These are phyloP conservation scores for Lordiphosa mommai DNA, from an alignment of 1,140 invertebrate species.

Conservation along the genomic window DNA sequence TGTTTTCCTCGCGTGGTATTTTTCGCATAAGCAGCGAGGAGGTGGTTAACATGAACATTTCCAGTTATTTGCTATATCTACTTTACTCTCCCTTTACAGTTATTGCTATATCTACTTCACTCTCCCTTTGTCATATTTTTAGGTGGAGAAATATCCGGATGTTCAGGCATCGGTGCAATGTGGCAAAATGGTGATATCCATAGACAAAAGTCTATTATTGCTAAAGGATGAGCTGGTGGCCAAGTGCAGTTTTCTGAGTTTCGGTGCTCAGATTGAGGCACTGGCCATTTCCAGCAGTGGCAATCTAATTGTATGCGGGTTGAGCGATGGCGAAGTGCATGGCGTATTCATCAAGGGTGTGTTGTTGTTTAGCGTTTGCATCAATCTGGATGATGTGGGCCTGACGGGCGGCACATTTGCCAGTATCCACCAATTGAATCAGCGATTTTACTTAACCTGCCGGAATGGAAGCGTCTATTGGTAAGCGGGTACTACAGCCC, in stretches of 20 bases:
- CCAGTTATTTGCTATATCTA: too few relatives aligned
- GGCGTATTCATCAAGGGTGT: conserved; percentile 68
- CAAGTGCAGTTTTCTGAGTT: conserved; percentile 63
- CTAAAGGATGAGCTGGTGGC: conserved; percentile 70
- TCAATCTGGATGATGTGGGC: conserved; percentile 59
- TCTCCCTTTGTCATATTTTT: background rate
- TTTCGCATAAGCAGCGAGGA: conserved; percentile 70
- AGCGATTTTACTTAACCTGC: conserved; percentile 60
- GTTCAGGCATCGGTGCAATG: conserved; percentile 61
- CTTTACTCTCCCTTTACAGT: conserved; percentile 1
- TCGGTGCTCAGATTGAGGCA: conserved; percentile 60
- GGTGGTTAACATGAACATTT: conserved; percentile 17
- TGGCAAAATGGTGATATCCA: conserved; percentile 66
- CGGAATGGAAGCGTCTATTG: conserved; percentile 69
- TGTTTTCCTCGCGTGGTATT: conserved; percentile 68
- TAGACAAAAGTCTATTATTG: conserved; percentile 68
- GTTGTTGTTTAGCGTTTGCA: conserved; percentile 58
- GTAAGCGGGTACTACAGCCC: conserved; percentile 18
- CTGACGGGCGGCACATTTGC: conserved; percentile 45
- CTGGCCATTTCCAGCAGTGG: conserved; percentile 61
- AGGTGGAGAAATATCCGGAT: conserved; percentile 54
- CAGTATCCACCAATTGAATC: conserved; percentile 50
- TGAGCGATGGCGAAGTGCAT: conserved; percentile 72
- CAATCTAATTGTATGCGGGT: conserved; percentile 67
- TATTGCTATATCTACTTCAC: background rate